phyloP scores from a whole-genome alignment of 2,113 vertebrate genomes.

The Siphamia tubifer region DNA sequence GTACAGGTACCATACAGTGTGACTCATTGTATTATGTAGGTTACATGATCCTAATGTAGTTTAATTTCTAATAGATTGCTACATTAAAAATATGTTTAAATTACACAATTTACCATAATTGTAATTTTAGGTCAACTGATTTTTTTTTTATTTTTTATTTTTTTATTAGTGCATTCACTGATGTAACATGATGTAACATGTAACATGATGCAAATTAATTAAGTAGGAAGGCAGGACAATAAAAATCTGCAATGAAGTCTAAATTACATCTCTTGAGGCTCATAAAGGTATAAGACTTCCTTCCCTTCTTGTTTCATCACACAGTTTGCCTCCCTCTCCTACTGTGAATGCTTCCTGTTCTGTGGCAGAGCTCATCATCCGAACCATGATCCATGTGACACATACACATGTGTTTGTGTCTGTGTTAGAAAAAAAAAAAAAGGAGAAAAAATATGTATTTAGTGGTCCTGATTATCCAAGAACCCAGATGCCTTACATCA shows the following conservation, averaged over 20 bases:
- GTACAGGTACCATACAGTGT: rapidly evolving
- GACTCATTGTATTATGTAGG: neutral
- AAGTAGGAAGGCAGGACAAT: neutral
- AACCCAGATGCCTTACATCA: no score
- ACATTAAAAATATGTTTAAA: no score
- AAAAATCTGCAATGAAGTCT: neutral
- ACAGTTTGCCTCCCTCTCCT: neutral
- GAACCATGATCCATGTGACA: neutral
- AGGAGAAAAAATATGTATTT: no score
- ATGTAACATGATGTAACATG: neutral
- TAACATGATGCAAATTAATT: neutral
- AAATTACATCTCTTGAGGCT: neutral
- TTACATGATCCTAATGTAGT: no score
- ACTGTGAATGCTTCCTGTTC: neutral
- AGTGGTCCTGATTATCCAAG: no score
- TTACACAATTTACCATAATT: neutral
- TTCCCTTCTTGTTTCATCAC: neutral
- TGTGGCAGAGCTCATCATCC: neutral
- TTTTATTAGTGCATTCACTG: no score
- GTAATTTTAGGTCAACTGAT: neutral
- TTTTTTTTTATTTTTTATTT: no score
- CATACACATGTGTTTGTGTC: neutral
- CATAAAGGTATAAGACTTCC: neutral
- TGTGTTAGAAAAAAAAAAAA: no score
- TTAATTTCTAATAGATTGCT: no score